Evolutionary conservation across 2,797 vertebrate species (phyloP), one percentile per base, ranked within the genome.

Genomic region (Poeciliopsis turneri): DNA sequence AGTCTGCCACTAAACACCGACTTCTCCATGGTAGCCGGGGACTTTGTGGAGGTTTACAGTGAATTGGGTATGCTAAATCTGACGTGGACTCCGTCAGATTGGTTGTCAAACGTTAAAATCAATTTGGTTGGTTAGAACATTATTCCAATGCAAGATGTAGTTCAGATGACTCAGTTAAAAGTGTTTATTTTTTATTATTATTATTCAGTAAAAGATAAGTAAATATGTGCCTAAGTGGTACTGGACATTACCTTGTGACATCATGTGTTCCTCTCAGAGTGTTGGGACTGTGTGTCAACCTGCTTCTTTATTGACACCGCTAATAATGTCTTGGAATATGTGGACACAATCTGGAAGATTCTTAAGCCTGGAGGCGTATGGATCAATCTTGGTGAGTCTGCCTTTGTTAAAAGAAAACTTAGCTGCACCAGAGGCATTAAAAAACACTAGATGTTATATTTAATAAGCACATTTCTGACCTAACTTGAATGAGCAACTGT

Each of bases 241-340:
- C n/a, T 49, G 16, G 9, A 9, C n/a, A 36, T 13, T n/a, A 74
- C 20, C 4, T 11, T 53, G 1, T 55, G 46, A 18, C 78, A 10
- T 71, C 59, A 10, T 84, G 23, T 86, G 4, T 85, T 46, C 75
- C 36, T 43, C 4, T 86, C 95, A 99, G 98, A 97, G 89, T 92
- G 95, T 4, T 99, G 98, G 98, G 97, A 99, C 91, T 99, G 98
- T 74, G 96, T 99, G 88, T 97, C 98, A 46, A 99, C 98, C 84
- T 99, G 98, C 92, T 99, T 99, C 94, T 99, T 99, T 88, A 99
- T 99, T 81, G 98, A 99, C 89, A 99, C 98, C 5, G 98, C 98
- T 86, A 98, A 99, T 94, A 99, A 99, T 82, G 97, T 99, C 84
- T 95, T 99, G 45, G 98, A 99, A 90, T 99, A 99, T 80, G 96